Evolutionary conservation across 2,797 vertebrate species (phyloP).

Genomic region (Erithacus rubecula): DNA sequence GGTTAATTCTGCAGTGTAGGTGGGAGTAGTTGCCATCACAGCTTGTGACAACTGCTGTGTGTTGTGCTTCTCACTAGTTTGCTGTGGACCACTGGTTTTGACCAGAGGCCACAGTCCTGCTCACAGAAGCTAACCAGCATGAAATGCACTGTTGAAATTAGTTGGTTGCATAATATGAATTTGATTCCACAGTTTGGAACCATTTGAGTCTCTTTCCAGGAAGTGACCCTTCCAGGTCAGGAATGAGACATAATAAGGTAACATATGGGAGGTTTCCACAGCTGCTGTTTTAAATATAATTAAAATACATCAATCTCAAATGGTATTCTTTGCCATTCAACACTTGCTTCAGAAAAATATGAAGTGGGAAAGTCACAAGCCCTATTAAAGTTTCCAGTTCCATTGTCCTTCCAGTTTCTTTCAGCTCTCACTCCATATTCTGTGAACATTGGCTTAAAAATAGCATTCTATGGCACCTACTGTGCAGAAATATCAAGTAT

Average conservation of each 20-base stretch:
- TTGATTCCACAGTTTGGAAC: background rate
- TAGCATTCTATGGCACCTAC: background rate
- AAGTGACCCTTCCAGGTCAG: background rate
- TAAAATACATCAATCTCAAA: background rate
- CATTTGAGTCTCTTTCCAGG: background rate
- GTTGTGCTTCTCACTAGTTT: background rate
- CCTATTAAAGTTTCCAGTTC: background rate
- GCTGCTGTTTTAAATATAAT: conserved; percentile 5
- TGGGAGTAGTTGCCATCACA: background rate
- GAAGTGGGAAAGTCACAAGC: background rate
- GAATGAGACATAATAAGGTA: background rate
- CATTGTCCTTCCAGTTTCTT: background rate
- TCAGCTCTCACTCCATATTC: background rate
- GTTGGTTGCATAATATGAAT: background rate
- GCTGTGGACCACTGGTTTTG: background rate
- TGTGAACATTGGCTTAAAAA: background rate
- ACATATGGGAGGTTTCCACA: background rate
- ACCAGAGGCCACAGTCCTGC: background rate
- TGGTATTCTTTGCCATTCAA: background rate
- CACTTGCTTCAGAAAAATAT: background rate
- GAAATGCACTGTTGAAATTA: background rate
- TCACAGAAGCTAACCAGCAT: background rate
- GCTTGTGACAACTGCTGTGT: background rate
- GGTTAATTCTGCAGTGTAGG: background rate
- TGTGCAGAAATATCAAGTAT: background rate